Evolutionary conservation across 2,888 invertebrate species (phyloP).

Genomic region (Drosophila greeni): DNA sequence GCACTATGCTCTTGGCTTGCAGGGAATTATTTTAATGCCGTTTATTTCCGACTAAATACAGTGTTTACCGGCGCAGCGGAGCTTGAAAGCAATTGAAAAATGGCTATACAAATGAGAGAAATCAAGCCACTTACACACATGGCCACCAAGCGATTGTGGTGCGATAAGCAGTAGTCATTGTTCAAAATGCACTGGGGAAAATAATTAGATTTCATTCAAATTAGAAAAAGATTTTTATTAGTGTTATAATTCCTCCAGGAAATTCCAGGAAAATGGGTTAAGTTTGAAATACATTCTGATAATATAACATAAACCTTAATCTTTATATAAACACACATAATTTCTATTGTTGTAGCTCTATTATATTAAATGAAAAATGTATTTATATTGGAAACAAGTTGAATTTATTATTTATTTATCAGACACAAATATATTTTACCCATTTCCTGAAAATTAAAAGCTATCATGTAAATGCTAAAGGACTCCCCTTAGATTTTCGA

Average conservation of each 20-base stretch:
- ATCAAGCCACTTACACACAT: constrained; percentile 21
- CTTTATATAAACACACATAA: too few species aligned
- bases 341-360: background rate
- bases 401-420: background rate
- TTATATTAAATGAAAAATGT: background rate
- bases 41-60: constrained; percentile 18
- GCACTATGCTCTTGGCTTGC: constrained; percentile 4
- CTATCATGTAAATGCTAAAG: background rate
- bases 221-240: background rate
- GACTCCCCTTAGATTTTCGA: background rate
- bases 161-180: constrained; percentile 4
- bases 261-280: too few species aligned
- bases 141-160: constrained; percentile 14
- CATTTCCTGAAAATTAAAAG: background rate
- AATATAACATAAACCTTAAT: too few species aligned
- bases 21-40: constrained; percentile 24
- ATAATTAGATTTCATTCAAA: background rate
- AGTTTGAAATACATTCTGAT: too few species aligned
- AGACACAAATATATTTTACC: background rate
- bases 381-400: background rate
- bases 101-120: constrained; percentile 20
- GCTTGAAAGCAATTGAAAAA: constrained; percentile 20
- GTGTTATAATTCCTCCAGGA: too few species aligned
- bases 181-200: background rate
- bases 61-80: background rate